A percentile compares a stretch with the other conserved stretches of the same genome.
Conservation (phyloP, 2,888 invertebrate genomes). For the Endotricha flammealis region DNA sequence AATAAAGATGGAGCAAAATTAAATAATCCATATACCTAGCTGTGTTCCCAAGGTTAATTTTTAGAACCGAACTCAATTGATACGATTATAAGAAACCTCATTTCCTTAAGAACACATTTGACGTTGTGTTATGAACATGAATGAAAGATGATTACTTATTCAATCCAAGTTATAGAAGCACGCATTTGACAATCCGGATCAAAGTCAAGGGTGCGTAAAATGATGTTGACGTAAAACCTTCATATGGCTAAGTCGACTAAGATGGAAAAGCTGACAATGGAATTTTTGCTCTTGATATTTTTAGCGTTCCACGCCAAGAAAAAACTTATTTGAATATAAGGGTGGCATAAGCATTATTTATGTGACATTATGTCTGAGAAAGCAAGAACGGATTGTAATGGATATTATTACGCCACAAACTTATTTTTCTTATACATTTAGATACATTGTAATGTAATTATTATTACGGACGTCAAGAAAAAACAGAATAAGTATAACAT, state of each 20-base stretch:
- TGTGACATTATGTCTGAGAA: conserved; percentile 4
- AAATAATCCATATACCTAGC: too few species aligned
- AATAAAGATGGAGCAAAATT: too few species aligned
- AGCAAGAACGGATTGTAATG: not conserved
- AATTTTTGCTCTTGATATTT: conserved; percentile 8
- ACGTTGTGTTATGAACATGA: too few species aligned
- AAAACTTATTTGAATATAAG: conserved; percentile 7
- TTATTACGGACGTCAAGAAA: too few species aligned
- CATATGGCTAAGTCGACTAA: conserved; percentile 2
- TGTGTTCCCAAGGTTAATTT: too few species aligned
- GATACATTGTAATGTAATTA: too few species aligned
- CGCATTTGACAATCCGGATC: conserved; percentile 15
- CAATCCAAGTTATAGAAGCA: conserved; percentile 13
- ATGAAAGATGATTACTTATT: too few species aligned
- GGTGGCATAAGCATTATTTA: conserved; percentile 9
- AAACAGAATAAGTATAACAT: too few species aligned
- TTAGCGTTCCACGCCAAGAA: conserved; percentile 2
- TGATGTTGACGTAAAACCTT: conserved; percentile 9
- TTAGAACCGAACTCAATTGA: too few species aligned
- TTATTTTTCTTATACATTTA: not conserved
- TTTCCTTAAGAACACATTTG: too few species aligned
- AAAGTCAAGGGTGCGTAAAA: conserved; percentile 17
- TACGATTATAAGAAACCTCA: too few species aligned
- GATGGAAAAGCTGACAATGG: not conserved
- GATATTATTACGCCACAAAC: not conserved